phyloP scores from a whole-genome alignment of 2,113 vertebrate species.

The Cavia aperea region DNA sequence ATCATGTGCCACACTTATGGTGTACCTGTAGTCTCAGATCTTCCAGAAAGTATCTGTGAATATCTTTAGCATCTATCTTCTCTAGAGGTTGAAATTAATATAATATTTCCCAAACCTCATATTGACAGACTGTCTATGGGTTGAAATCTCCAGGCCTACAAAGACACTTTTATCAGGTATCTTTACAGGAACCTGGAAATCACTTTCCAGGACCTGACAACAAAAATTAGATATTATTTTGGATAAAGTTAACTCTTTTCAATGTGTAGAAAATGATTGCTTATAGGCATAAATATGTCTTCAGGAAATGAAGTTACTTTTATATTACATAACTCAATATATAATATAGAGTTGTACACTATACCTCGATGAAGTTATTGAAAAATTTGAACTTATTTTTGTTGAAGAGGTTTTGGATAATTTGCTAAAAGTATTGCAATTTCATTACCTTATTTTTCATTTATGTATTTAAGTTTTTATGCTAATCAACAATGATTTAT shows the following conservation, averaged over 20 bases:
- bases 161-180: background rate
- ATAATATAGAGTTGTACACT: background rate
- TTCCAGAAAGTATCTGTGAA: background rate
- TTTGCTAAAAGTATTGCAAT: background rate
- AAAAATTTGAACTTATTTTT: background rate
- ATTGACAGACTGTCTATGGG: background rate
- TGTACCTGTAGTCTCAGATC: background rate
- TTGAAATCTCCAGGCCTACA: background rate
- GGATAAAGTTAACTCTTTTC: background rate
- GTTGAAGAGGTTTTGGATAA: background rate
- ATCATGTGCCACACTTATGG: background rate
- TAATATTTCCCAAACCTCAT: background rate
- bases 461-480: constrained; percentile 15
- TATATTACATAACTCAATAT: background rate
- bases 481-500: background rate
- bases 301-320: background rate
- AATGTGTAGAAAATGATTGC: background rate
- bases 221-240: background rate
- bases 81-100: background rate
- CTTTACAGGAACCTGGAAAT: background rate
- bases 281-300: background rate
- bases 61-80: background rate
- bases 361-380: background rate
- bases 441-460: constrained; percentile 9
- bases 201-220: background rate